A percentile compares a stretch with the other conserved stretches of the same genome.
Conservation (phyloP, 2,113 vertebrate species). For the Stomatorhinus ivindoensis region DNA sequence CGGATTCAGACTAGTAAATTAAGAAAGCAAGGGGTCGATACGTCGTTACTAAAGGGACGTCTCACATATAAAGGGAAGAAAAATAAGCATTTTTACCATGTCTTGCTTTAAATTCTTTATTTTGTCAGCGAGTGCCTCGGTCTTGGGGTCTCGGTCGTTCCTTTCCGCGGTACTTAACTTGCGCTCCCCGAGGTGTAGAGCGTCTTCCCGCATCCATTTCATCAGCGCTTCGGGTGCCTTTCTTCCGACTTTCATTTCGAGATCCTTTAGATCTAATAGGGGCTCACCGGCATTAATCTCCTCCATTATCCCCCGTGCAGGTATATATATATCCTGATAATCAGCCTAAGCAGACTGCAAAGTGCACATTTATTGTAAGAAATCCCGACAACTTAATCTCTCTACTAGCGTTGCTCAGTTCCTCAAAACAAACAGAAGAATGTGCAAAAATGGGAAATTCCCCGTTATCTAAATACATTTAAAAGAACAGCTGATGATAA, state of each 20-base stretch:
- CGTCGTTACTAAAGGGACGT: not conserved
- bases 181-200: conserved; percentile 35
- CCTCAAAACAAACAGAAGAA: not conserved
- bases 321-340: not conserved
- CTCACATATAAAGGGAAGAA: conserved; percentile 11
- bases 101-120: conserved; percentile 67
- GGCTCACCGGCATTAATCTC: conserved; percentile 45
- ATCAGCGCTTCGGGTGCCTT: conserved; percentile 70
- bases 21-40: not conserved
- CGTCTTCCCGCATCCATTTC: conserved; percentile 60
- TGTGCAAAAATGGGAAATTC: not conserved
- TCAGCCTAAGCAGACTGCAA: not conserved
- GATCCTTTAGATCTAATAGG: conserved; percentile 62
- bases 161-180: conserved; percentile 28
- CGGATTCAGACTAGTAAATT: not conserved
- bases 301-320: conserved; percentile 37
- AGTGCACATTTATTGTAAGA: not conserved
- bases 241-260: conserved; percentile 71
- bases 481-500: not conserved
- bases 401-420: not conserved
- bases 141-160: conserved; percentile 17
- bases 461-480: not conserved
- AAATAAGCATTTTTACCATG: conserved; percentile 63
- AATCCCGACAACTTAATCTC: not conserved
- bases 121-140: conserved; percentile 57